Conservation (phyloP, 2,888 invertebrate genomes). For the Formica aserva region DNA sequence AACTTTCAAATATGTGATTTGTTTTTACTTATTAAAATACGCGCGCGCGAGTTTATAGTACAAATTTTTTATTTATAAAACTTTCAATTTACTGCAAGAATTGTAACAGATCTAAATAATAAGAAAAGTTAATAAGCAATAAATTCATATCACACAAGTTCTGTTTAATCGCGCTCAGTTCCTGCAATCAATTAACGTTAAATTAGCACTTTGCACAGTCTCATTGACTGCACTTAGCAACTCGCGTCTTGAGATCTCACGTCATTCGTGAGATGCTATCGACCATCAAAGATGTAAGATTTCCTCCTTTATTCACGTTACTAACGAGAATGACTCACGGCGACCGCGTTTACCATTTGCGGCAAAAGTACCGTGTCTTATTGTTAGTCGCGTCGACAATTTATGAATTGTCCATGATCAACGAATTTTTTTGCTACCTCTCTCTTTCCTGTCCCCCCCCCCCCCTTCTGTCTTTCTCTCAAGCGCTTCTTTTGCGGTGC, state of each 20-base stretch:
- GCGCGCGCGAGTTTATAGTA: not conserved
- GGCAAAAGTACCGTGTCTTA: constrained; percentile 67
- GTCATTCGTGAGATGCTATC: constrained; percentile 15
- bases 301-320: constrained; percentile 56
- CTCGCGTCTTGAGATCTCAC: not conserved
- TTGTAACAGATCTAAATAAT: not conserved
- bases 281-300: constrained; percentile 15
- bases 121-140: not conserved
- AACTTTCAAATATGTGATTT: not conserved
- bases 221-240: not conserved
- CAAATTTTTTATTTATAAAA: constrained; percentile 2
- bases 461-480: constrained; percentile 33
- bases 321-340: constrained; percentile 75
- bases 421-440: constrained; percentile 36
- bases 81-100: not conserved
- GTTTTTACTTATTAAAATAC: not conserved
- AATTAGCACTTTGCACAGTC: not conserved
- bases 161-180: not conserved
- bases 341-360: constrained; percentile 79
- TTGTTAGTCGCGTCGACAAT: constrained; percentile 66
- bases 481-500: constrained; percentile 68
- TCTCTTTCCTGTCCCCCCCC: constrained; percentile 12
- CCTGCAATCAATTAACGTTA: not conserved
- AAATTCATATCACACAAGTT: not conserved
- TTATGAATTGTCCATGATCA: constrained; percentile 75